Evolutionary conservation across 2,797 vertebrate species (phyloP).

Genomic region (Sebastes matsubarae): DNA sequence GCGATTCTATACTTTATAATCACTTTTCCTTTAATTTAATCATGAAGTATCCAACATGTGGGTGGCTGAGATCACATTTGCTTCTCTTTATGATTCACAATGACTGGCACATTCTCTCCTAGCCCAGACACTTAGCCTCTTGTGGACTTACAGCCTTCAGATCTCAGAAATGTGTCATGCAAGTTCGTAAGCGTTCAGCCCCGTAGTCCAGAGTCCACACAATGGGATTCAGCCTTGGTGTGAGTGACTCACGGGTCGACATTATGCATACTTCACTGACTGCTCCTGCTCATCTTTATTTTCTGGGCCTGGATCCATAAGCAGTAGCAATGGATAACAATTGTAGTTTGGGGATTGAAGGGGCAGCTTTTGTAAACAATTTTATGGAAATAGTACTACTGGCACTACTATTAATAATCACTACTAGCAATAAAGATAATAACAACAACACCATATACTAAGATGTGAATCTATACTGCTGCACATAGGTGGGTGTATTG

Average conservation of each 20-base stretch:
- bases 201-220: constrained; percentile 49
- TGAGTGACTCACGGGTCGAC: constrained; percentile 48
- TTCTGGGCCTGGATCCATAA: constrained; percentile 10
- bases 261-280: constrained; percentile 29
- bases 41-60: constrained; percentile 8
- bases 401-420: not conserved
- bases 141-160: constrained; percentile 41
- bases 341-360: not conserved
- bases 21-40: constrained; percentile 14
- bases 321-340: not conserved
- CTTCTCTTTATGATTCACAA: constrained; percentile 48
- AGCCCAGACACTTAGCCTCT: constrained; percentile 50
- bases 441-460: not conserved
- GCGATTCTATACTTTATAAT: not conserved
- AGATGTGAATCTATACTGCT: constrained; percentile 1
- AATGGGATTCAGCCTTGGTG: constrained; percentile 52
- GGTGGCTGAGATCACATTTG: constrained; percentile 18
- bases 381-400: not conserved
- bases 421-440: not conserved
- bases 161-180: constrained; percentile 53
- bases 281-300: constrained; percentile 39
- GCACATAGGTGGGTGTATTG: constrained; percentile 16
- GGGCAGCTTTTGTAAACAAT: not conserved
- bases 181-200: constrained; percentile 32
- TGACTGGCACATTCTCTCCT: constrained; percentile 35